These are phyloP conservation scores for Eurypyga helias DNA, from an alignment of 2,113 vertebrate genomes.

Conservation along the genomic window DNA sequence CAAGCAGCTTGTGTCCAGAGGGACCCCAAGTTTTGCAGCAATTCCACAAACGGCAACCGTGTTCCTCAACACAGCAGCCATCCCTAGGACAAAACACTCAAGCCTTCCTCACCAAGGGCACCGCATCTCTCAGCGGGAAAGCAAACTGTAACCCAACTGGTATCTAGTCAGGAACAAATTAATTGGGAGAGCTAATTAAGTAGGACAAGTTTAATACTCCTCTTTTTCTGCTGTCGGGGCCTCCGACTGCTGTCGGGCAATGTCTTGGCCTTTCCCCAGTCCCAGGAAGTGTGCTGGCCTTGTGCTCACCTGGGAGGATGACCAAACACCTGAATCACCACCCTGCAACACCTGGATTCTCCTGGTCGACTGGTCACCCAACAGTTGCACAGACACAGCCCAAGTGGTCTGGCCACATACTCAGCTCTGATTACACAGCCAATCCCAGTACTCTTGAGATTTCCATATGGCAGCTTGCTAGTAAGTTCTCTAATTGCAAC, in stretches of 20 bases:
- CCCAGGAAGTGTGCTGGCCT: background rate
- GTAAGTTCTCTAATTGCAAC: slow-evolving; percentile 20
- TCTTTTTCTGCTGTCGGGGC: background rate
- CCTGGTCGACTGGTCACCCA: background rate
- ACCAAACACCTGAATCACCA: background rate
- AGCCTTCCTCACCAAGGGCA: background rate
- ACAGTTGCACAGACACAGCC: background rate
- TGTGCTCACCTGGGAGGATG: background rate
- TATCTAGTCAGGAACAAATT: slow-evolving; percentile 10
- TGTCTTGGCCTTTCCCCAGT: background rate
- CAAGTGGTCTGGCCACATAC: background rate
- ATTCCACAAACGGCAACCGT: background rate
- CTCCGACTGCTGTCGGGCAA: background rate
- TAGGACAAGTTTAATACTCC: background rate
- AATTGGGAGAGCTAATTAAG: slow-evolving; percentile 1
- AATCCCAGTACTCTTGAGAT: background rate
- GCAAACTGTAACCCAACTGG: slow-evolving; percentile 33
- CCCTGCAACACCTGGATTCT: background rate
- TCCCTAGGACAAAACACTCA: background rate
- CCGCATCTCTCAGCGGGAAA: slow-evolving; percentile 34
- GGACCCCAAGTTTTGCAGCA: background rate
- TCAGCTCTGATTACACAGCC: background rate
- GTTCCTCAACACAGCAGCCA: background rate
- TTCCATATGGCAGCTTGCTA: slow-evolving; percentile 17
- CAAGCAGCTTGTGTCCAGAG: background rate